Conservation (phyloP, 2,888 invertebrate genomes). For the Antitype chi region DNA sequence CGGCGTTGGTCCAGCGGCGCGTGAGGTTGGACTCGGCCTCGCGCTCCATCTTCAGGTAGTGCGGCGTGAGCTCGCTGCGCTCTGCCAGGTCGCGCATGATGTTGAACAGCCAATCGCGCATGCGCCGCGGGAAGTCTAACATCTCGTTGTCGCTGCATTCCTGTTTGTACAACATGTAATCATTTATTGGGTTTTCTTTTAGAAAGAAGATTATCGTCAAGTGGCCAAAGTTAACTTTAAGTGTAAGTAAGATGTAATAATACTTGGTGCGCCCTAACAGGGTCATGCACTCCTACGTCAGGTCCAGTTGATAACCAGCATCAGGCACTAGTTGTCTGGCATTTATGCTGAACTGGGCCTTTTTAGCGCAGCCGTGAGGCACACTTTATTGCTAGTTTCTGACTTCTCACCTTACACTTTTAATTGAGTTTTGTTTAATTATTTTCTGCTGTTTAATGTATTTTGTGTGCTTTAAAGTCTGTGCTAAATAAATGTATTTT, state of each 20-base stretch:
- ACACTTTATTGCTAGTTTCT: no score
- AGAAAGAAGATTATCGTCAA: background rate
- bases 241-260: background rate
- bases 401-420: no score
- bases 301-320: no score
- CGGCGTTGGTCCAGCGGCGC: conserved; percentile 97
- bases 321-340: no score
- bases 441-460: no score
- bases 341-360: no score
- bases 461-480: no score
- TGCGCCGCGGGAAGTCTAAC: conserved; percentile 98
- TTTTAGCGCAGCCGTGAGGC: no score
- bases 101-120: conserved; percentile 99
- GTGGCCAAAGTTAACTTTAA: background rate
- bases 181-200: background rate
- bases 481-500: no score
- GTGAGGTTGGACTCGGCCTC: conserved; percentile 97
- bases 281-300: background rate
- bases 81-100: conserved; percentile 98
- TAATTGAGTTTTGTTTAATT: no score
- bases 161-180: conserved; percentile 68
- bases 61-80: conserved; percentile 95
- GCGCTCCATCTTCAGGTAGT: conserved; percentile 96
- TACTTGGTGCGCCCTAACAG: background rate
- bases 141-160: conserved; percentile 96